Evolutionary conservation across 2,888 invertebrate species (phyloP).

Genomic region (Sphaerophoria rueppellii): DNA sequence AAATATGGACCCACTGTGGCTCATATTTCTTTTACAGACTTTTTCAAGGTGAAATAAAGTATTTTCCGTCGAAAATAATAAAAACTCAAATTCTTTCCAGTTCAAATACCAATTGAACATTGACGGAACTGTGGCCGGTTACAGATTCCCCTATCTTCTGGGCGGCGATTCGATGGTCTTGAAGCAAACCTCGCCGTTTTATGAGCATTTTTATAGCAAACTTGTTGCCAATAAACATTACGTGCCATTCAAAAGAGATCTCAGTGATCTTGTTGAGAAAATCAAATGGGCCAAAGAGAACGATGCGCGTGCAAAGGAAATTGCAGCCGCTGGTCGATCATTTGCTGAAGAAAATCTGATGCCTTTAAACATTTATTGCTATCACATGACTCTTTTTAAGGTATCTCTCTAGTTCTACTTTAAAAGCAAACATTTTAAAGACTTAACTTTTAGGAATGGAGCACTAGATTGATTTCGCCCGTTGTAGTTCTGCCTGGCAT

Average conservation of each 20-base stretch:
- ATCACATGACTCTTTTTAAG: conserved; percentile 89
- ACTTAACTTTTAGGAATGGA: conserved; percentile 86
- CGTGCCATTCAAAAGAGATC: conserved; percentile 90
- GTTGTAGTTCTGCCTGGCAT: conserved; percentile 85
- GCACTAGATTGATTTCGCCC: conserved; percentile 85
- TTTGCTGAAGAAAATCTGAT: conserved; percentile 91
- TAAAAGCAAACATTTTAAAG: background rate
- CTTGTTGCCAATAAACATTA: conserved; percentile 91
- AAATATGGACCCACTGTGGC: conserved; percentile 93
- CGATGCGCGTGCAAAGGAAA: conserved; percentile 86
- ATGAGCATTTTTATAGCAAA: conserved; percentile 95
- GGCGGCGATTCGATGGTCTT: conserved; percentile 93
- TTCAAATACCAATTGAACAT: conserved; percentile 97
- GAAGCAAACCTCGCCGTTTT: conserved; percentile 96
- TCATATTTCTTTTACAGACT: conserved; percentile 94
- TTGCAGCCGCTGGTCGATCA: conserved; percentile 86
- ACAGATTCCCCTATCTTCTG: conserved; percentile 95
- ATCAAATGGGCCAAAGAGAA: conserved; percentile 90
- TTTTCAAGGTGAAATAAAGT: conserved; percentile 90
- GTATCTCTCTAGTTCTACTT: conserved; percentile 80
- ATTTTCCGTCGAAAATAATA: background rate
- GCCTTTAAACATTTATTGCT: conserved; percentile 93
- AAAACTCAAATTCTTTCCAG: conserved; percentile 82
- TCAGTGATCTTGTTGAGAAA: conserved; percentile 91
- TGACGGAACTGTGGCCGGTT: conserved; percentile 98